Conservation (phyloP, 2,797 vertebrate species). For the Leptoclinus maculatus region DNA sequence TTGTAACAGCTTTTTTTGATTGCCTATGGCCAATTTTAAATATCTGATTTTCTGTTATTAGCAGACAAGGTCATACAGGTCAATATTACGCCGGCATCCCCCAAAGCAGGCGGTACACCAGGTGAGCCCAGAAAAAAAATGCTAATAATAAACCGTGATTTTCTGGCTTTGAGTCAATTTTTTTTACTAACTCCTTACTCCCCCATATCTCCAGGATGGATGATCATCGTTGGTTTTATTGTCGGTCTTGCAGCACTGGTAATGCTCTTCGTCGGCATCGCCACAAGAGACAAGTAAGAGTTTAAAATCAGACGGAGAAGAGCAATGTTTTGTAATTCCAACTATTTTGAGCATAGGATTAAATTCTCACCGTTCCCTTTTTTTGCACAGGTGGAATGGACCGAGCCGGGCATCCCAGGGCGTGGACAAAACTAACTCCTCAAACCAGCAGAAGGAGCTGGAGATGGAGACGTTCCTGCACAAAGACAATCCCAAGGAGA, state of each 20-base stretch:
- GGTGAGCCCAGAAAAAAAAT: constrained; percentile 59
- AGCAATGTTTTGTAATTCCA: not conserved
- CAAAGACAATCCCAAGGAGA: constrained; percentile 78
- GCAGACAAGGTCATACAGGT: rapidly evolving
- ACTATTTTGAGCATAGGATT: not conserved
- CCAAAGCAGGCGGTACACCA: constrained; percentile 45
- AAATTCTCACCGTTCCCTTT: not conserved
- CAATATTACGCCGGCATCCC: rapidly evolving
- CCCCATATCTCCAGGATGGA: constrained; percentile 76
- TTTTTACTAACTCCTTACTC: not conserved
- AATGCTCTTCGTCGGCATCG: constrained; percentile 72
- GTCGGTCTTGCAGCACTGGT: constrained; percentile 75
- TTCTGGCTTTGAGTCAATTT: not conserved
- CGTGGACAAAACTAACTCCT: constrained; percentile 73
- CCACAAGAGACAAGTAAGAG: constrained; percentile 82
- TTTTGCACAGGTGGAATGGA: constrained; percentile 82
- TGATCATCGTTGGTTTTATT: constrained; percentile 79
- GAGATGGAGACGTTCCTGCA: constrained; percentile 91
- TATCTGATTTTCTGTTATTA: not conserved
- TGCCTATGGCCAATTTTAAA: not conserved
- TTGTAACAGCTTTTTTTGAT: not conserved
- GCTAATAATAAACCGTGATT: not conserved
- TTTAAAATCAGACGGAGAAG: not conserved
- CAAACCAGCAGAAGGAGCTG: constrained; percentile 78
- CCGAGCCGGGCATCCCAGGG: constrained; percentile 79